phyloP scores from a whole-genome alignment of 2,888 invertebrate species.

The Aproaerema taeniolella region DNA sequence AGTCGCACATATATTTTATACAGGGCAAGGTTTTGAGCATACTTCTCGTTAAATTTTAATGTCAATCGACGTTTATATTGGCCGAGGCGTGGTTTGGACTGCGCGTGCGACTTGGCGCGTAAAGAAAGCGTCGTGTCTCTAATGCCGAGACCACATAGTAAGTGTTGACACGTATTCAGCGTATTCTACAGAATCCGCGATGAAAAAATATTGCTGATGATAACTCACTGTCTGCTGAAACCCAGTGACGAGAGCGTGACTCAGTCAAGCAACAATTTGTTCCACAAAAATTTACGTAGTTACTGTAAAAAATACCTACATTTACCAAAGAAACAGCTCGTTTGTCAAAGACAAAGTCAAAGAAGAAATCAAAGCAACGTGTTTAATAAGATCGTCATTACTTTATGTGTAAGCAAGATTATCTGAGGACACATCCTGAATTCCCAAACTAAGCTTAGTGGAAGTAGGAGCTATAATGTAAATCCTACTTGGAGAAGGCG shows the following conservation, averaged over 20 bases:
- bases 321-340: no score
- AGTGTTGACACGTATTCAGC: conserved; percentile 43
- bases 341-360: no score
- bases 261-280: conserved; percentile 22
- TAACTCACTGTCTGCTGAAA: conserved; percentile 36
- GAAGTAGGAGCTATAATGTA: no score
- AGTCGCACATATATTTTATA: conserved; percentile 12
- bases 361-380: no score
- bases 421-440: no score
- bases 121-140: conserved; percentile 35
- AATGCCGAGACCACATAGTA: conserved; percentile 40
- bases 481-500: no score
- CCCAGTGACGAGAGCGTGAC: conserved; percentile 19
- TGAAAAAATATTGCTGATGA: conserved; percentile 32
- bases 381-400: no score
- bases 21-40: conserved; percentile 30
- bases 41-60: conserved; percentile 53
- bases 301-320: no score
- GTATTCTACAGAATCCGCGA: conserved; percentile 30
- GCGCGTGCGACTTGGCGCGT: conserved; percentile 55
- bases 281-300: conserved; percentile 5
- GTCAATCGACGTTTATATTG: conserved; percentile 65
- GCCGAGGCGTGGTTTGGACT: conserved; percentile 55
- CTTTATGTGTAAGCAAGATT: no score
- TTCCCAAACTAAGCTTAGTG: no score